Conservation (phyloP, 2,113 vertebrate genomes). For the Dolichotis patagonum region DNA sequence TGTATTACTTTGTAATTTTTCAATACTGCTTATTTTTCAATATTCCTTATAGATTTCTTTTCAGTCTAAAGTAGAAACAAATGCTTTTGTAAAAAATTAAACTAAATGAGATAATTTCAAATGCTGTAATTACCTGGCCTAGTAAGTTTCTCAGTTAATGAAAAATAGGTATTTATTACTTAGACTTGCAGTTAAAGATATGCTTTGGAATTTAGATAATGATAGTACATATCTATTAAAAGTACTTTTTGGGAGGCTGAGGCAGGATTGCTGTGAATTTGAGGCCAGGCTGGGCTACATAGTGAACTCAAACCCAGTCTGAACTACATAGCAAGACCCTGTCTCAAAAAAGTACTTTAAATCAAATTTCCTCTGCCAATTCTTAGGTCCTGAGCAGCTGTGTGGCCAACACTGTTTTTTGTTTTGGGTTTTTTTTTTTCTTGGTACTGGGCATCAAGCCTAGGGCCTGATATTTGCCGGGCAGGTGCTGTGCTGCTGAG, state of each 20-base stretch:
- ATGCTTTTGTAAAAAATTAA: slow-evolving; percentile 8
- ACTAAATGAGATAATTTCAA: slow-evolving; percentile 49
- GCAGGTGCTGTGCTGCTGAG: too few species aligned
- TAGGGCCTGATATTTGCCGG: too few species aligned
- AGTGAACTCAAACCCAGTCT: neutral
- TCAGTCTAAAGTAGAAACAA: neutral
- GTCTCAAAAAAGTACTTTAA: slow-evolving; percentile 22
- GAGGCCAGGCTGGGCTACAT: neutral
- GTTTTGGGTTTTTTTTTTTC: too few species aligned
- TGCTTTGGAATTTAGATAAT: slow-evolving; percentile 37
- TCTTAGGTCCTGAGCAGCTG: neutral
- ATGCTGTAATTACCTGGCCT: neutral
- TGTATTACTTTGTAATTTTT: neutral
- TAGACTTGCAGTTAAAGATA: slow-evolving; percentile 6
- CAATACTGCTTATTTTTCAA: neutral
- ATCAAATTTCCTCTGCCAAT: neutral
- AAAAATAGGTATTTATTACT: slow-evolving; percentile 31
- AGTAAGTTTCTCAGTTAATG: neutral
- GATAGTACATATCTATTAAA: neutral
- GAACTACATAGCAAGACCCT: neutral
- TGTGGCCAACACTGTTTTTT: neutral
- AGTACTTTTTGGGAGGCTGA: slow-evolving; percentile 9
- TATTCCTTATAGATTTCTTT: neutral
- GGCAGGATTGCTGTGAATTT: neutral
- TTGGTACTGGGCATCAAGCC: too few species aligned